Evolutionary conservation across 2,113 vertebrate genomes (phyloP).

Genomic region (Pavo muticus): DNA sequence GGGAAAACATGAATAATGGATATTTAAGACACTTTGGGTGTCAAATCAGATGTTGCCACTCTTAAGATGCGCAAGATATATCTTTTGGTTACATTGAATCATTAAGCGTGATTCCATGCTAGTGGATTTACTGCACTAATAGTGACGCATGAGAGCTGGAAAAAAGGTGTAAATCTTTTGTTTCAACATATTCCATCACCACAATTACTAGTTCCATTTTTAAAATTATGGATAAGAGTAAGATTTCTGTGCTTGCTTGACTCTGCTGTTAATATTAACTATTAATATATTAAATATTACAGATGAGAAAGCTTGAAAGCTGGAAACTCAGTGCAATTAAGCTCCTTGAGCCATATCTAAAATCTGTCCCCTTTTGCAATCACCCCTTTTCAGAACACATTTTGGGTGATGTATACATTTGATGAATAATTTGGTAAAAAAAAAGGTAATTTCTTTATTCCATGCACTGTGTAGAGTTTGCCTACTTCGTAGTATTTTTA

Average conservation of each 20-base stretch:
- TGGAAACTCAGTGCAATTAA: neutral
- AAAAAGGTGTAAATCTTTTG: neutral
- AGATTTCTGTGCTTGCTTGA: neutral
- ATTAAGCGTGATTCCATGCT: neutral
- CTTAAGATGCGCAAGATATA: neutral
- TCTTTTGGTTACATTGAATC: neutral
- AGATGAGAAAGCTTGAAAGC: neutral
- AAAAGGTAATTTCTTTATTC: neutral
- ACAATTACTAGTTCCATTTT: neutral
- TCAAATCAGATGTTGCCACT: neutral
- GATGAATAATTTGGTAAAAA: neutral
- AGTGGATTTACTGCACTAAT: neutral
- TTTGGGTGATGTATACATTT: neutral
- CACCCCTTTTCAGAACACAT: too few relatives aligned
- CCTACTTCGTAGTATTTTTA: neutral
- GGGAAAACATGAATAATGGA: conserved; percentile 18
- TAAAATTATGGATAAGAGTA: neutral
- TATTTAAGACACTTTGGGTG: neutral
- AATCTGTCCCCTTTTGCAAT: neutral
- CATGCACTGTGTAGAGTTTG: neutral
- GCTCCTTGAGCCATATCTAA: neutral
- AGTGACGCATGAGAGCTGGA: neutral
- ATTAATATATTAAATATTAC: neutral
- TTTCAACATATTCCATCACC: neutral
- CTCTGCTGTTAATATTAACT: neutral